These are phyloP conservation scores for Urosaurus nigricauda DNA, from an alignment of 2,797 vertebrate genomes.

Conservation along the genomic window DNA sequence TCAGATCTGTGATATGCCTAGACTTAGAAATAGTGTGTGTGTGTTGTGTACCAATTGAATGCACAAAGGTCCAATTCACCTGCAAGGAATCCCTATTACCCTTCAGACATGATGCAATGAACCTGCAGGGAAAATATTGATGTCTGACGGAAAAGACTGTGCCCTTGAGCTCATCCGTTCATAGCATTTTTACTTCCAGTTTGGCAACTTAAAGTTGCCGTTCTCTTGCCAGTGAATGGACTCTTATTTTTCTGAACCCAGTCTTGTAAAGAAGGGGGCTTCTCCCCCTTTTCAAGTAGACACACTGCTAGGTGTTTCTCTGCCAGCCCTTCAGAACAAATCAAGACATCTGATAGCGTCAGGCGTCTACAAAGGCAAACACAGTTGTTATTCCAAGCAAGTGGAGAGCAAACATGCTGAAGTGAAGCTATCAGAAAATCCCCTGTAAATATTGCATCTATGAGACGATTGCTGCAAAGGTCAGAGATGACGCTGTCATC, in stretches of 20 bases:
- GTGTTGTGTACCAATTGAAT: too few relatives aligned
- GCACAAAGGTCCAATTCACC: too few relatives aligned
- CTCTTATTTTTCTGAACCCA: background rate
- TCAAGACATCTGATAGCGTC: background rate
- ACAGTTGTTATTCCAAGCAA: background rate
- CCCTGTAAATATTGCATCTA: background rate
- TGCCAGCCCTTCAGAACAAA: background rate
- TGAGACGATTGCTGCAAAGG: background rate
- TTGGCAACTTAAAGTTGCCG: too few relatives aligned
- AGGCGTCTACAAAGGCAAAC: background rate
- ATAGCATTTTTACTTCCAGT: background rate
- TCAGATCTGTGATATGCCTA: too few relatives aligned
- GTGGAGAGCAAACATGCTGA: background rate
- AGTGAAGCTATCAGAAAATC: background rate
- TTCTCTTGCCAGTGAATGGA: background rate
- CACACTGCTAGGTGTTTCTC: background rate
- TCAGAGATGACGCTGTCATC: conserved; percentile 1
- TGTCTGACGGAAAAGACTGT: background rate
- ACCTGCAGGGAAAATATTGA: too few relatives aligned
- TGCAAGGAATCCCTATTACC: too few relatives aligned
- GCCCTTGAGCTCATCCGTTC: background rate
- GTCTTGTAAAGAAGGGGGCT: background rate
- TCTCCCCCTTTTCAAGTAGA: too few relatives aligned
- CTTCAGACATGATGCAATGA: too few relatives aligned
- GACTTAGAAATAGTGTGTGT: too few relatives aligned